These are phyloP conservation scores for Crenichthys baileyi DNA, from an alignment of 2,797 vertebrate species.

Conservation along the genomic window DNA sequence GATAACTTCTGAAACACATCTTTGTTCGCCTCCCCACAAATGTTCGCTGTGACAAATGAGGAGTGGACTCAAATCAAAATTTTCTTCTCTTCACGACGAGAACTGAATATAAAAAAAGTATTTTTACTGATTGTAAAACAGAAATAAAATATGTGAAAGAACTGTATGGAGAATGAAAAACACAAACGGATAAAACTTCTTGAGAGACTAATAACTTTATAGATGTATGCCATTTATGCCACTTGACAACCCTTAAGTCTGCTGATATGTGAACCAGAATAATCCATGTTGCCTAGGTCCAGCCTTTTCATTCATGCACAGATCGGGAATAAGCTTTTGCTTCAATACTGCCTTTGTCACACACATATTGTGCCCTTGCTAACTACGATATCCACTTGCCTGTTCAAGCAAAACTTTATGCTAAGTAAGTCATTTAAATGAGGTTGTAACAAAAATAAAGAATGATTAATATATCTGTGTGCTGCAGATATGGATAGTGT, in stretches of 20 bases:
- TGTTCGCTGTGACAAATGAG: slow-evolving; percentile 16
- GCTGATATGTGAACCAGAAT: slow-evolving; percentile 77
- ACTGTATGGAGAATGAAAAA: background rate
- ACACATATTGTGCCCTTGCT: slow-evolving; percentile 61
- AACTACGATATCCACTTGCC: slow-evolving; percentile 72
- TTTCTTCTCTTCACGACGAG: slow-evolving; percentile 16
- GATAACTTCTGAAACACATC: slow-evolving; percentile 31
- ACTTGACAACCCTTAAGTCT: slow-evolving; percentile 71
- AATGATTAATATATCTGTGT: background rate
- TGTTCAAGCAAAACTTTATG: slow-evolving; percentile 77
- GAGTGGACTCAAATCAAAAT: slow-evolving; percentile 15
- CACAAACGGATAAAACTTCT: background rate
- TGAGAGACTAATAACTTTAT: slow-evolving; percentile 21
- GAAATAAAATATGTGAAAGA: background rate
- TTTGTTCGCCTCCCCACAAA: slow-evolving; percentile 33
- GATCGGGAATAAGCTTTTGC: slow-evolving; percentile 76
- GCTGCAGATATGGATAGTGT: background rate
- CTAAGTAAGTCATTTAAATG: slow-evolving; percentile 69
- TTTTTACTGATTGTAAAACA: slow-evolving; percentile 5
- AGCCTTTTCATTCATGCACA: slow-evolving; percentile 78
- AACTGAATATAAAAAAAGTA: slow-evolving; percentile 11
- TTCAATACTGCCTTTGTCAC: slow-evolving; percentile 68
- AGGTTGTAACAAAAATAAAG: slow-evolving; percentile 7
- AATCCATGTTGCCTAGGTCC: slow-evolving; percentile 75
- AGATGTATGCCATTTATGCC: slow-evolving; percentile 46